These are phyloP conservation scores for Ochropleura leucogaster DNA, from an alignment of 2,888 invertebrate species.

Conservation along the genomic window DNA sequence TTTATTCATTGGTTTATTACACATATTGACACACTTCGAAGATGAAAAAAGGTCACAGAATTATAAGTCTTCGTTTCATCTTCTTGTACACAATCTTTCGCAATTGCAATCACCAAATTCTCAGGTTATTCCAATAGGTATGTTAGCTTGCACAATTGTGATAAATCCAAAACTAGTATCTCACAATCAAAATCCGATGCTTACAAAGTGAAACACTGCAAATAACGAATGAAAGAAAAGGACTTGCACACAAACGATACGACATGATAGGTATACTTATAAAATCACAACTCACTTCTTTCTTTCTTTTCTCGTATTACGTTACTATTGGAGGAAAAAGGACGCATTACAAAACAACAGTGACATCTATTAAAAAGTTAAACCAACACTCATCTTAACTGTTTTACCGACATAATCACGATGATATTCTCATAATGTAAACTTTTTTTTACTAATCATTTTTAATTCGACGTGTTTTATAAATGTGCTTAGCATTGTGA, in stretches of 20 bases:
- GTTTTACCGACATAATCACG: constrained; percentile 57
- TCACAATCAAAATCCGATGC: constrained; percentile 75
- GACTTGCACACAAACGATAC: constrained; percentile 65
- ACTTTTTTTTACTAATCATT: neutral
- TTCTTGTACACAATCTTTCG: constrained; percentile 70
- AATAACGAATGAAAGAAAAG: constrained; percentile 83
- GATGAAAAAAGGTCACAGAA: constrained; percentile 85
- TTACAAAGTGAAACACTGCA: constrained; percentile 82
- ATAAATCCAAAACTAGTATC: constrained; percentile 60
- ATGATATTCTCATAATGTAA: constrained; percentile 40
- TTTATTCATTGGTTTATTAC: constrained; percentile 75
- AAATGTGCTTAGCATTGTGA: too few relatives aligned
- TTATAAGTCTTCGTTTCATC: constrained; percentile 81
- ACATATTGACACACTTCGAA: constrained; percentile 81
- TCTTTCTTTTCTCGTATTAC: constrained; percentile 66
- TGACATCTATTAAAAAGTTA: constrained; percentile 57
- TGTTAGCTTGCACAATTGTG: constrained; percentile 50
- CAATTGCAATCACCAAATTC: constrained; percentile 63
- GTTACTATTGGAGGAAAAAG: constrained; percentile 63
- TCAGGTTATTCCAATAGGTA: constrained; percentile 51
- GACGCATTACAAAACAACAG: constrained; percentile 50
- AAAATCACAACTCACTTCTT: constrained; percentile 69
- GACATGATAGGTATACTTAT: constrained; percentile 65
- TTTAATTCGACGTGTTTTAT: neutral
- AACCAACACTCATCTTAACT: constrained; percentile 28